Percentiles rank a stretch among this genome's conserved stretches.
phyloP scores from a whole-genome alignment of 2,888 invertebrate species.

The Ditula angustiorana region DNA sequence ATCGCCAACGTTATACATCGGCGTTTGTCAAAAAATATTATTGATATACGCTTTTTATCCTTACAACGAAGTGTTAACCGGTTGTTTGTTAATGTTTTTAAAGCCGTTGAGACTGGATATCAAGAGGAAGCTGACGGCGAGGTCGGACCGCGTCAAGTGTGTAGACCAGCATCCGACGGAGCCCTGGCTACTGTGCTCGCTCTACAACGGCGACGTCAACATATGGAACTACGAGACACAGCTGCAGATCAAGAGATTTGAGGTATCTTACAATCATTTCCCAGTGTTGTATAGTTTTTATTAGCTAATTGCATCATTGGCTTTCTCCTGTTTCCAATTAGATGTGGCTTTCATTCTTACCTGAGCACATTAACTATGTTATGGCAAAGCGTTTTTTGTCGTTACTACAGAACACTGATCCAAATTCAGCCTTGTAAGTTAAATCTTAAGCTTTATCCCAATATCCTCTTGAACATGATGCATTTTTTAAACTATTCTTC shows the following conservation, averaged over 20 bases:
- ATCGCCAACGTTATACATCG: conserved; percentile 53
- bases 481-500: too few species aligned
- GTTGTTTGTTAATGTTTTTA: conserved; percentile 60
- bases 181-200: conserved; percentile 99
- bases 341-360: background rate
- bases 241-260: conserved; percentile 92
- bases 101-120: conserved; percentile 98
- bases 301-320: background rate
- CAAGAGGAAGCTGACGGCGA: conserved; percentile 98
- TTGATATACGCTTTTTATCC: conserved; percentile 47
- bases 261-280: conserved; percentile 82
- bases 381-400: too few species aligned
- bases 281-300: background rate
- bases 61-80: conserved; percentile 43
- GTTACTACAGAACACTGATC: too few species aligned
- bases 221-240: conserved; percentile 99
- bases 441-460: too few species aligned
- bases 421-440: too few species aligned
- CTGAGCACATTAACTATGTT: too few species aligned
- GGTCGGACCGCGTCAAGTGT: conserved; percentile 99
- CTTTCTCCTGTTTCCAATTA: conserved; percentile 21
- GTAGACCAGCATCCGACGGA: conserved; percentile 99
- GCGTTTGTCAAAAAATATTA: conserved; percentile 46
- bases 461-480: too few species aligned
- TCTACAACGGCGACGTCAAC: conserved; percentile 99